phyloP scores from a whole-genome alignment of 2,888 invertebrate genomes.

The Mesopsocus fuscifrons region DNA sequence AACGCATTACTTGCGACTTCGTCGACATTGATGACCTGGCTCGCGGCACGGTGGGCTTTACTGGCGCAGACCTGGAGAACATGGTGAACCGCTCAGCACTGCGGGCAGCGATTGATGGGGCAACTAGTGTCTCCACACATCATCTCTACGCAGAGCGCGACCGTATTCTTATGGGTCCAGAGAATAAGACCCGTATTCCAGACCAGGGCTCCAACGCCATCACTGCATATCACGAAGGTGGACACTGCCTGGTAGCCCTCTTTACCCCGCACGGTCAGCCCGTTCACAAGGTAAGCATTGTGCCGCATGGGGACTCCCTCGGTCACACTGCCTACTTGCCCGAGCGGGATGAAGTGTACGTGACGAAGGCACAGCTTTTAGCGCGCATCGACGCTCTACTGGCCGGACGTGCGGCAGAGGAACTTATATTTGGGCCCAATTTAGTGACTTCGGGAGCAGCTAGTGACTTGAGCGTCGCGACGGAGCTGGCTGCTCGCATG shows the following conservation, averaged over 20 bases:
- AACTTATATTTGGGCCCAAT: constrained; percentile 84
- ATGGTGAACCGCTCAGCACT: constrained; percentile 38
- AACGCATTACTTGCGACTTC: constrained; percentile 46
- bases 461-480: constrained; percentile 53
- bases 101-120: constrained; percentile 32
- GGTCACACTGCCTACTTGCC: constrained; percentile 43
- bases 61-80: constrained; percentile 39
- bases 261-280: neutral
- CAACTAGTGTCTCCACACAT: constrained; percentile 27
- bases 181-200: constrained; percentile 30
- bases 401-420: constrained; percentile 97
- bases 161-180: constrained; percentile 30
- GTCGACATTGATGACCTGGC: constrained; percentile 22
- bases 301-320: constrained; percentile 81
- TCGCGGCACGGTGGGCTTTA: constrained; percentile 33
- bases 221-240: constrained; percentile 40
- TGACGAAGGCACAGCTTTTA: constrained; percentile 72
- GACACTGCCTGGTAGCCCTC: constrained; percentile 24
- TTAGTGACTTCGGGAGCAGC: constrained; percentile 81
- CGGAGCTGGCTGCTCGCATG: constrained; percentile 84
- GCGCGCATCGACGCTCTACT: constrained; percentile 95
- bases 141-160: constrained; percentile 36
- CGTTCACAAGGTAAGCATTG: constrained; percentile 65
- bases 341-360: constrained; percentile 61
- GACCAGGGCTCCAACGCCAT: constrained; percentile 33